phyloP scores from a whole-genome alignment of 2,113 vertebrate species.

The Ceuthmochares aereus region DNA sequence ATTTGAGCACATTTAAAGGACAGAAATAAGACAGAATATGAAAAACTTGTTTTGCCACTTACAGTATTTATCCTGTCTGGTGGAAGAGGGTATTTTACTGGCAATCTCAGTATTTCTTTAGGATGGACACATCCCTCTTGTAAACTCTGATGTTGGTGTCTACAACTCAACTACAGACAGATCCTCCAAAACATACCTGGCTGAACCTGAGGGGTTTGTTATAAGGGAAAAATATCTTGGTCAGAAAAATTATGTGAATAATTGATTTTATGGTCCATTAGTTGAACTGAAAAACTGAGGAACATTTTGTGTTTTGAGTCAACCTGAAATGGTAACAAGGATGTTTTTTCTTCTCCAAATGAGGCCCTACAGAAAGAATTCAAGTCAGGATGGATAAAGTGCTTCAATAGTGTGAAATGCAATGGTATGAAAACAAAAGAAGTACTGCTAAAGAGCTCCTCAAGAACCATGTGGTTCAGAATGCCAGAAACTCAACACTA shows the following conservation, averaged over 20 bases:
- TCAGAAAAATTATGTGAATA: neutral
- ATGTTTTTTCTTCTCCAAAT: neutral
- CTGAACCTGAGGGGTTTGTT: neutral
- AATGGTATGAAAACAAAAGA: neutral
- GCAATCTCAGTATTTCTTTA: neutral
- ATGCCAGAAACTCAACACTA: neutral
- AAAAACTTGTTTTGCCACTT: neutral
- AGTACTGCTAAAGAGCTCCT: neutral
- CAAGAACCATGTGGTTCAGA: neutral
- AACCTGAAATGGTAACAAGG: neutral
- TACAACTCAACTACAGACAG: neutral
- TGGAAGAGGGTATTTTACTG: neutral
- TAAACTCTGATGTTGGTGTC: neutral
- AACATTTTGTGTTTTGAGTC: neutral
- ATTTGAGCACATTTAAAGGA: neutral
- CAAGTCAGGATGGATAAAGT: neutral
- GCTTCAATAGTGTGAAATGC: neutral
- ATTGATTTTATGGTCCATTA: neutral
- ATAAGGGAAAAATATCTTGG: neutral
- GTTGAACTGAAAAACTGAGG: neutral
- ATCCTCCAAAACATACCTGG: neutral
- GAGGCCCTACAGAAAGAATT: neutral
- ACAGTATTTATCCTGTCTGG: neutral
- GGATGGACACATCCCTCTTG: neutral
- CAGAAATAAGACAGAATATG: accelerated